A percentile compares a stretch with the other conserved stretches of the same genome.
Evolutionary conservation across 2,888 invertebrate genomes (phyloP).

Genomic region (Dastarcus helophoroides): DNA sequence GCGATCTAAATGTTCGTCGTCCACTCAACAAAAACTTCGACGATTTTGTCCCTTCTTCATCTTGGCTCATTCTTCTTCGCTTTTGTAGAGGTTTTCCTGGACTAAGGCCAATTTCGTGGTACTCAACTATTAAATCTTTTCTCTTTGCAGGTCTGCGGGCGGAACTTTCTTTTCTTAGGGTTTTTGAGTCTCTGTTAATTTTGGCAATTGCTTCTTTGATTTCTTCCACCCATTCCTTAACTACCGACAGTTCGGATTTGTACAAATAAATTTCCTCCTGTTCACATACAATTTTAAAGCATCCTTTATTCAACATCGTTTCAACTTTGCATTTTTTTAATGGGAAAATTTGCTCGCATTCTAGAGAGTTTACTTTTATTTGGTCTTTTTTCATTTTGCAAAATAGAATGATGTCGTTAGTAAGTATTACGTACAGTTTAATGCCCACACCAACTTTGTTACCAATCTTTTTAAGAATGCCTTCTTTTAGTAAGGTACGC

Average conservation of each 20-base stretch:
- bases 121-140: constrained; percentile 41
- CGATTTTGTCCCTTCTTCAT: too few relatives aligned
- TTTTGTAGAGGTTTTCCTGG: constrained; percentile 41
- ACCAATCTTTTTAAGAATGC: constrained; percentile 47
- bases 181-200: constrained; percentile 46
- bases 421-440: constrained; percentile 55
- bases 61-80: too few relatives aligned
- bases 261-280: constrained; percentile 46
- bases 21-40: too few relatives aligned
- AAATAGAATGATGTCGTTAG: constrained; percentile 63
- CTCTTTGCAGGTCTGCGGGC: constrained; percentile 48
- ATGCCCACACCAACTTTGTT: constrained; percentile 36
- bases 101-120: constrained; percentile 42
- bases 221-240: constrained; percentile 45
- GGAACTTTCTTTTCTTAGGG: constrained; percentile 52
- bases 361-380: constrained; percentile 46
- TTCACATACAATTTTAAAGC: constrained; percentile 50
- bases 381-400: constrained; percentile 52
- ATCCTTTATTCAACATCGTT: constrained; percentile 45
- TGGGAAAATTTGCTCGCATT: constrained; percentile 56
- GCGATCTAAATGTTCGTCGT: too few relatives aligned
- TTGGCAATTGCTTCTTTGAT: constrained; percentile 45
- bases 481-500: constrained; percentile 58
- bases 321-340: constrained; percentile 56
- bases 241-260: constrained; percentile 41